Percentiles rank a stretch among this genome's conserved stretches.
Evolutionary conservation across 2,888 invertebrate species (phyloP).

Genomic region (Torymus texanus): DNA sequence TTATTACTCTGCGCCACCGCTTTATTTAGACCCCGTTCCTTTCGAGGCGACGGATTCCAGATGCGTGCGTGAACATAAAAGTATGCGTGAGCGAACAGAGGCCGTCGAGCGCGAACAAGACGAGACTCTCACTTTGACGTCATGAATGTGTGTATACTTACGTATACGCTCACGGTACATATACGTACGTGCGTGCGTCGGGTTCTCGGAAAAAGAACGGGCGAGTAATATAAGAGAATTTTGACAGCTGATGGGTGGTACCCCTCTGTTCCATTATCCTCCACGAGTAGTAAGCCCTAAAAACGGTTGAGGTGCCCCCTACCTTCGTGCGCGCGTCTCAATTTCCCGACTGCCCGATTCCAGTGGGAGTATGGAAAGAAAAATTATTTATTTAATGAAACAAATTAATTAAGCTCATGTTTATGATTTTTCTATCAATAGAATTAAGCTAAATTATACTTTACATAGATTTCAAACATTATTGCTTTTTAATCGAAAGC

Average conservation of each 20-base stretch:
- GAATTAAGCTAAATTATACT: background rate
- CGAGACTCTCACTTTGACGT: conserved; percentile 41
- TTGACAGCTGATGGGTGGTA: conserved; percentile 68
- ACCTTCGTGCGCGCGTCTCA: background rate
- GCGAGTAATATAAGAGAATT: conserved; percentile 39
- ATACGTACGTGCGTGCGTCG: no score
- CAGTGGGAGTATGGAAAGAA: no score
- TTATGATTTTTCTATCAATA: background rate
- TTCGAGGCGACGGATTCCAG: background rate
- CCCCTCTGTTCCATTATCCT: conserved; percentile 23
- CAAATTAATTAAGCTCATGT: conserved; percentile 19
- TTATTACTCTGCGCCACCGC: no score
- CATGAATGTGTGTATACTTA: background rate
- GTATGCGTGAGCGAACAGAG: conserved; percentile 28
- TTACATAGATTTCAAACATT: no score
- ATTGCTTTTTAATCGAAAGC: no score
- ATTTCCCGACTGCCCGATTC: no score
- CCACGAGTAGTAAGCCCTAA: background rate
- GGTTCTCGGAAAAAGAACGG: background rate
- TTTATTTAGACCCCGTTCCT: no score
- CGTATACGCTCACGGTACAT: no score
- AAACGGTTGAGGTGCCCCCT: background rate
- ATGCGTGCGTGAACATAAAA: conserved; percentile 20
- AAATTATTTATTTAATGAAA: background rate
- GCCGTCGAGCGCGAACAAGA: background rate